Base-by-base conservation (phyloP, 2,113 vertebrate species). In the Tor tambroides region DNA sequence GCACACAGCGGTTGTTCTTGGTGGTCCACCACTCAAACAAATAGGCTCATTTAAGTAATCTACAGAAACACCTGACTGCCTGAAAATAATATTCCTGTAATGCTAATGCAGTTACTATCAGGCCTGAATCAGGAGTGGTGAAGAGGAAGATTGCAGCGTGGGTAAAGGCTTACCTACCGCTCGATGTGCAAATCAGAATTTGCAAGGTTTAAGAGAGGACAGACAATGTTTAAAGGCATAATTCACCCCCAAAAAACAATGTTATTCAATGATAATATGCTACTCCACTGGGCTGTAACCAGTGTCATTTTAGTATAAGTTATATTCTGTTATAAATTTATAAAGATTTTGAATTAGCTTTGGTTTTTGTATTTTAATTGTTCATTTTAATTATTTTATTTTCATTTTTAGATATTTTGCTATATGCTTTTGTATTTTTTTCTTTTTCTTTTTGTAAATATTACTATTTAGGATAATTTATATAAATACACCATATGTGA, bases 41-140 rank as follows among this genome's bases (percentile, higher is more conserved):
- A 90, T 84, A 51, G 80, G 80, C 63, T 83, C 75, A 88, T 90
- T 87, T 84, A 76, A 61, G 74, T 59, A 69, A 78, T 86, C 77
- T 90, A 59, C 75, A 35, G 87, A 83, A 63, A 28, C 61, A 35
- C 46, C 76, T 49, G 85, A 88, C 79, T 67, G 85, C 81, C 46
- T 69, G 54, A 85, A 80, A 76, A 84, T 90, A 28, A 86, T 61
- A 88, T 38, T 46, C 63, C 63, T 10, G 65, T 65, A 86, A 88
- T 84, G 80, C 80, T 80, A 79, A 87, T 80, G 65, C 43, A 32
- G 15, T 67, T 72, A 80, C 11, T 28, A 82, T 85, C 17, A 69
- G 72, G 86, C 65, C 43, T 38, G 63, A 30, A 69, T 85, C 61
- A 49, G 86, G 46, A 83, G 85, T 80, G 59, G 32, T 79, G 80